These are phyloP conservation scores for Nesometra sesokonis DNA, from an alignment of 35 echinoderm and acorn worm genomes.

Conservation along the genomic window DNA sequence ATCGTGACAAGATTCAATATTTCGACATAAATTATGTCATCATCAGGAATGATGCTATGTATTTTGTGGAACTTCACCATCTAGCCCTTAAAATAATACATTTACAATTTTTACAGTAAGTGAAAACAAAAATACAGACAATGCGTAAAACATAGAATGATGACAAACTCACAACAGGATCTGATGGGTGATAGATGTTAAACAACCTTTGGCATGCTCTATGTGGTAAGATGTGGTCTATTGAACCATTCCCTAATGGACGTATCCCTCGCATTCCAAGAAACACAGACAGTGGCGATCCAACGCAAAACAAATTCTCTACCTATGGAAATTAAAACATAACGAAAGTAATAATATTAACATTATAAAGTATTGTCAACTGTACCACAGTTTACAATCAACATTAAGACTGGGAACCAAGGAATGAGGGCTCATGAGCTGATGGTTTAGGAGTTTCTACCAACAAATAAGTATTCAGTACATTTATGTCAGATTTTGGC, in stretches of 20 bases:
- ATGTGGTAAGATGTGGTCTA: constrained; percentile 75
- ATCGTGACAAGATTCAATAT: too few species aligned
- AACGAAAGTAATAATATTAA: neutral
- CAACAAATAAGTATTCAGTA: too few species aligned
- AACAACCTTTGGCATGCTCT: constrained; percentile 63
- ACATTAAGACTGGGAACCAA: too few species aligned
- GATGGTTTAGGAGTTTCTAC: too few species aligned
- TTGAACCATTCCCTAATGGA: constrained; percentile 67
- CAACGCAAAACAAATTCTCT: constrained; percentile 88
- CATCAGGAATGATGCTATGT: too few species aligned
- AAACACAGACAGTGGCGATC: constrained; percentile 90
- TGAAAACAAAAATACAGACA: neutral
- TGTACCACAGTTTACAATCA: too few species aligned
- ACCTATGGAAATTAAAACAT: constrained; percentile 28
- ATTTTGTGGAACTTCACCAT: too few species aligned
- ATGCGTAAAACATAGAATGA: neutral
- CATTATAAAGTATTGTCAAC: too few species aligned
- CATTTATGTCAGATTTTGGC: too few species aligned
- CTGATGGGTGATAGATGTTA: constrained; percentile 93
- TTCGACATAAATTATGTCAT: too few species aligned
- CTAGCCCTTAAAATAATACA: too few species aligned
- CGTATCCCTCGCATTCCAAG: constrained; percentile 74
- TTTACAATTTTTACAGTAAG: neutral
- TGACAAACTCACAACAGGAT: constrained; percentile 73
- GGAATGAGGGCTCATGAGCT: too few species aligned